Conservation (phyloP, 1,140 invertebrate species). For the Cotesia vestalis region DNA sequence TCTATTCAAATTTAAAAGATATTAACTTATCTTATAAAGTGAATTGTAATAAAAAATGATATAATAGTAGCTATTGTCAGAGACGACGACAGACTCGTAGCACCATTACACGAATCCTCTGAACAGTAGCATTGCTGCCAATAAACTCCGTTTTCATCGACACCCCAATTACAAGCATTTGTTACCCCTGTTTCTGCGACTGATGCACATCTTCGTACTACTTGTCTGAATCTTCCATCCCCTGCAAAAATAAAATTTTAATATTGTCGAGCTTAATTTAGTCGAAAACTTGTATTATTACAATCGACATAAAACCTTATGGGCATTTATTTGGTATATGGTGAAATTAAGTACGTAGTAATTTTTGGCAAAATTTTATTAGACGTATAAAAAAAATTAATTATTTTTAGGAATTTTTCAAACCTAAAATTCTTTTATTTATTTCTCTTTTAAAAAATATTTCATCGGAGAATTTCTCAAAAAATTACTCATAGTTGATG, state of each 20-base stretch:
- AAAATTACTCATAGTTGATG: too few relatives aligned
- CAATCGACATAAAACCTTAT: too few relatives aligned
- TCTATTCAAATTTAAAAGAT: conserved; percentile 19
- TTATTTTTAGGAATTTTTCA: too few relatives aligned
- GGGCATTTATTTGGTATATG: too few relatives aligned
- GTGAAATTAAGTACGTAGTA: too few relatives aligned
- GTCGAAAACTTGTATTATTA: too few relatives aligned
- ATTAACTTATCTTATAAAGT: conserved; percentile 35
- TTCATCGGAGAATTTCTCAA: too few relatives aligned
- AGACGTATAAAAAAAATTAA: too few relatives aligned
- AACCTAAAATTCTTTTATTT: too few relatives aligned
- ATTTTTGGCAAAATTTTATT: too few relatives aligned
- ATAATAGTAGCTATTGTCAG: conserved; percentile 25
- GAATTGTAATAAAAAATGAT: conserved; percentile 24
- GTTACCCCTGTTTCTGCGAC: conserved; percentile 90
- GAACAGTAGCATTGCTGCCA: conserved; percentile 96
- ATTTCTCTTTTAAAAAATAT: too few relatives aligned
- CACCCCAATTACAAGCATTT: conserved; percentile 93
- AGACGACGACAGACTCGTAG: conserved; percentile 35
- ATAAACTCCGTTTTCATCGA: conserved; percentile 89
- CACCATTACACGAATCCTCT: conserved; percentile 82
- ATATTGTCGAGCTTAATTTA: background rate
- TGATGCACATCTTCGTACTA: conserved; percentile 88
- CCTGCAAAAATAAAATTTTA: conserved; percentile 68
- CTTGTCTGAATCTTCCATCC: conserved; percentile 93